phyloP scores from a whole-genome alignment of 2,888 invertebrate species.

The Cantharis nigra region DNA sequence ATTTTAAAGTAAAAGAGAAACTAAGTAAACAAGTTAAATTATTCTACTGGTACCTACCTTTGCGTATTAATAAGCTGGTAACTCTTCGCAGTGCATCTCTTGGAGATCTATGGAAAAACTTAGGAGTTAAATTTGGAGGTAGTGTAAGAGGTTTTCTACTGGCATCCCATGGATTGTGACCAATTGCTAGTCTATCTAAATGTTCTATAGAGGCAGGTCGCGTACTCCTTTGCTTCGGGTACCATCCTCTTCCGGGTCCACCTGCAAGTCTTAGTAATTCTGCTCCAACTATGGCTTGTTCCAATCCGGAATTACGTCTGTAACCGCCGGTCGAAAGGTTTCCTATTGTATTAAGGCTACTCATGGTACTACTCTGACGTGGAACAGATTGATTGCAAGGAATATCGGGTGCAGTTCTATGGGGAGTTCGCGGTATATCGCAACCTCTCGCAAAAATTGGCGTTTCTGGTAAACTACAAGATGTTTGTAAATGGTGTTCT shows the following conservation, averaged over 20 bases:
- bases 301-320: constrained; percentile 49
- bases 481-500: constrained; percentile 73
- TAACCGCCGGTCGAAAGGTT: constrained; percentile 47
- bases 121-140: constrained; percentile 86
- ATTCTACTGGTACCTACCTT: constrained; percentile 52
- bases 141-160: constrained; percentile 82
- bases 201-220: constrained; percentile 83
- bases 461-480: constrained; percentile 86
- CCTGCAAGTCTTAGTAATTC: constrained; percentile 79
- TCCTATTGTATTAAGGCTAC: constrained; percentile 63
- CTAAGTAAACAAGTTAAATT: not conserved
- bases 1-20: not conserved
- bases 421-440: constrained; percentile 83
- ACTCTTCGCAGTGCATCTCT: constrained; percentile 85
- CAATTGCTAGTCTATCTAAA: constrained; percentile 72
- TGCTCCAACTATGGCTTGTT: constrained; percentile 69
- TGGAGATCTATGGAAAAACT: constrained; percentile 87
- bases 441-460: constrained; percentile 85
- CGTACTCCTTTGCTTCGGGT: constrained; percentile 73
- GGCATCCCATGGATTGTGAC: constrained; percentile 60
- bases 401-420: constrained; percentile 67
- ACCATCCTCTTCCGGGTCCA: constrained; percentile 85
- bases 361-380: constrained; percentile 65
- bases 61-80: constrained; percentile 80
- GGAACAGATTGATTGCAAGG: constrained; percentile 63